Base-by-base conservation (phyloP, 1,140 invertebrate species). In the Ptiloglossa arizonensis region DNA sequence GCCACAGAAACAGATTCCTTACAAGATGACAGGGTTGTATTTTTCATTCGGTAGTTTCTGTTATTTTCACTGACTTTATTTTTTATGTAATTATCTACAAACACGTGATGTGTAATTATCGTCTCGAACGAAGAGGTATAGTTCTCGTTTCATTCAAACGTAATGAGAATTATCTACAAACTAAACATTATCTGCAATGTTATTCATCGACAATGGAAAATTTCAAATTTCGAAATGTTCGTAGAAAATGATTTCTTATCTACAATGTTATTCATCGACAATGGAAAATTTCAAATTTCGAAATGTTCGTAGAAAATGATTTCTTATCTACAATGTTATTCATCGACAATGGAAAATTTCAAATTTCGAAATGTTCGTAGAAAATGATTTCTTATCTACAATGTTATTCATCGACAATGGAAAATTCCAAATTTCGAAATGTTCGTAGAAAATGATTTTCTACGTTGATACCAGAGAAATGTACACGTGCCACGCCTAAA, bases 1-100 rank as follows among this genome's bases (percentile, higher is more conserved):
- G 97, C 97, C 0, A 96, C 95, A n/a, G 95, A 92, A 17, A 96
- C 93, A 77, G 86, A 79, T 59, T 89, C 89, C 73, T 92, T 93
- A 59, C 88, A 88, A 60, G 90, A 90, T 44, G 79, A 71, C 22
- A 80, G 73, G 0, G 81, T 80, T 6, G 71, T 71, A 32, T 83
- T 84, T 68, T 89, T 88, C n/a, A 8, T 89, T 86, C 15, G 85
- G 74, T 70, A 22, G 88, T 72, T 64, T 92, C 89, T 19, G 86
- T 79, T 79, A 92, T 90, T 85, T 93, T 91, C 85, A 92, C 92
- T 5, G 88, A 91, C 82, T 93, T 91, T 91, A 93, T 93, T 81
- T 91, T 92, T 70, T 85, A 87, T 24, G 87, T 84, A 57, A 32
- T 75, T 67, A 75, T 48, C 29, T 59, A 69, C 41, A 41, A 77